A percentile compares a stretch with the other conserved stretches of the same genome.
These are phyloP conservation scores for Euura lappo DNA, from an alignment of 1,140 invertebrate genomes.

Conservation along the genomic window DNA sequence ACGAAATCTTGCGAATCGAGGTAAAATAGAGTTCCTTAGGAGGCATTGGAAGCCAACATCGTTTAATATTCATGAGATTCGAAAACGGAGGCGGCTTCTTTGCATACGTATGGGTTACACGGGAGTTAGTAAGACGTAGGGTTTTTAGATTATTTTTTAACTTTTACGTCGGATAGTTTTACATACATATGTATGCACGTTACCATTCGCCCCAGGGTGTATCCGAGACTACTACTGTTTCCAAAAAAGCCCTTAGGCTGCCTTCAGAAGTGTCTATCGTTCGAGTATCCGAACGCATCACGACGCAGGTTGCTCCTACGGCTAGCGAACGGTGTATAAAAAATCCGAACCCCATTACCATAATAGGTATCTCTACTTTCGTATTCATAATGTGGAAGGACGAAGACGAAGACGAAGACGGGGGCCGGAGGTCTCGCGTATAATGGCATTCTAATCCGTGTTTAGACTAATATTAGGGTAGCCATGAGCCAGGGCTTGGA, in stretches of 20 bases:
- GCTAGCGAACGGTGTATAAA: not conserved
- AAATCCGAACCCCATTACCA: conserved; percentile 43
- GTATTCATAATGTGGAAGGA: conserved; percentile 44
- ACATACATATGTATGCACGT: no score
- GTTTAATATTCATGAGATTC: no score
- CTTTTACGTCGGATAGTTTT: no score
- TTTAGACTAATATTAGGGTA: conserved; percentile 57
- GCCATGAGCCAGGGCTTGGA: conserved; percentile 14
- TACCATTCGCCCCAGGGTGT: not conserved
- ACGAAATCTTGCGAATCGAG: no score
- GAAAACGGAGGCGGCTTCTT: no score
- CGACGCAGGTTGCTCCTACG: not conserved
- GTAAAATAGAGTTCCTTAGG: no score
- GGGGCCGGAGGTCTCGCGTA: conserved; percentile 38
- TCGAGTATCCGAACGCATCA: not conserved
- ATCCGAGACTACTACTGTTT: not conserved
- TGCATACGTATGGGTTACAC: no score
- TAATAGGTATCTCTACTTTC: conserved; percentile 52
- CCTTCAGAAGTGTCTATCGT: not conserved
- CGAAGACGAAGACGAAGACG: not conserved
- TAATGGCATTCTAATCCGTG: conserved; percentile 50
- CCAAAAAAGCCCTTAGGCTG: not conserved
- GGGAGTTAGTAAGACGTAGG: no score
- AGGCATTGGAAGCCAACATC: no score
- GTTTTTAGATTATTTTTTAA: no score